Percentiles rank a stretch among this genome's conserved stretches.
Evolutionary conservation across 1,140 invertebrate species (phyloP).

Genomic region (Pygmarrhopalites habei): DNA sequence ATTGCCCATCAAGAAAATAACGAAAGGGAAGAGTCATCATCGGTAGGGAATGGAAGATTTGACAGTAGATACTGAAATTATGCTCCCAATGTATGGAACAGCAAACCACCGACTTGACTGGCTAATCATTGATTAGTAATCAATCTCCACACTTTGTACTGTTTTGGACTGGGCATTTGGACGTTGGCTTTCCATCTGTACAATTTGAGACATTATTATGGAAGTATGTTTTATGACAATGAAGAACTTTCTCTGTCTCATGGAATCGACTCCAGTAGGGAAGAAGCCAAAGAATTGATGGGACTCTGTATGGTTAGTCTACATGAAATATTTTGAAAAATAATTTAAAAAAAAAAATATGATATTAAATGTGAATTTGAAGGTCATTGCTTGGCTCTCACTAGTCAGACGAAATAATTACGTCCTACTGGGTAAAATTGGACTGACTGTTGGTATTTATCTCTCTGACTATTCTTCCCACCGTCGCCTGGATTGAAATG

Average conservation of each 20-base stretch:
- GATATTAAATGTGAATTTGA: no score
- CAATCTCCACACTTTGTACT: conserved; percentile 15
- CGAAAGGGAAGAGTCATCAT: neutral
- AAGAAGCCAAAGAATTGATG: conserved; percentile 36
- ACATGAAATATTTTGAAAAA: no score
- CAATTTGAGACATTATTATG: no score
- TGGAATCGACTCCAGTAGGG: neutral
- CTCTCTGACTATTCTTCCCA: conserved; percentile 17
- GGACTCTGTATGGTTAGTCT: conserved; percentile 30
- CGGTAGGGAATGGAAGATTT: neutral
- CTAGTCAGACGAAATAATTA: conserved; percentile 23
- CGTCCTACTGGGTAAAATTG: conserved; percentile 4
- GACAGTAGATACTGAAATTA: neutral
- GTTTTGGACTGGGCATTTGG: conserved; percentile 27
- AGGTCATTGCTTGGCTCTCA: conserved; percentile 25
- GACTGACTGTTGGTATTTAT: conserved; percentile 18
- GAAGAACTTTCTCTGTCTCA: no score
- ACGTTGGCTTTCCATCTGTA: conserved; percentile 1
- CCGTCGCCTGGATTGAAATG: conserved; percentile 27
- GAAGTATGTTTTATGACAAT: neutral
- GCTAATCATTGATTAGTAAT: no score
- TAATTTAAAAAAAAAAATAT: no score
- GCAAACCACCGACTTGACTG: neutral
- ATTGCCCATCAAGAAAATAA: neutral
- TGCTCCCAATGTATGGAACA: neutral